Conservation (phyloP, 2,113 vertebrate genomes). For the Podiceps cristatus region DNA sequence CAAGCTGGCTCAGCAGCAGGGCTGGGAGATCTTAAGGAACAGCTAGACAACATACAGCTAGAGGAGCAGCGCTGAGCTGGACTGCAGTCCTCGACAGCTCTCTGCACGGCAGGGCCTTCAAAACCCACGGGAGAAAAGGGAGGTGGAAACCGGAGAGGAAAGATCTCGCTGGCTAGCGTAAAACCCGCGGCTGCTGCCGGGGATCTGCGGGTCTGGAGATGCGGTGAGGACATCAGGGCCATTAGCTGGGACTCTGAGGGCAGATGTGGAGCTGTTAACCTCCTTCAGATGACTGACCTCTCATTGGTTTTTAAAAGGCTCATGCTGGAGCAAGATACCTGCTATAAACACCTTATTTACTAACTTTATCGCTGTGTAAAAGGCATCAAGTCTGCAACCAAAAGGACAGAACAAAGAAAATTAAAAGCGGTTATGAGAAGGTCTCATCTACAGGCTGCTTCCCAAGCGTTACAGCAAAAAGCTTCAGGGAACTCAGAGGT, state of each 20-base stretch:
- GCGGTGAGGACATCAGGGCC: not conserved
- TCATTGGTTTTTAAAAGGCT: not conserved
- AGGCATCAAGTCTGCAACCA: not conserved
- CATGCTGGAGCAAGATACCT: not conserved
- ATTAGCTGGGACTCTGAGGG: not conserved
- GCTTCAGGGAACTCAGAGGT: not conserved
- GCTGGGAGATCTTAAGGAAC: not conserved
- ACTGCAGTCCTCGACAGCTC: not conserved
- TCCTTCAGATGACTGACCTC: rapidly evolving
- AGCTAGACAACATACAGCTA: not conserved
- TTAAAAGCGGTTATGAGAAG: not conserved
- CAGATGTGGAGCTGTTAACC: not conserved
- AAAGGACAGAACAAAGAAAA: not conserved
- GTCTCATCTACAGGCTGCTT: not conserved
- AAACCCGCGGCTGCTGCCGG: not conserved
- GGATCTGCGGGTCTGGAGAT: not conserved
- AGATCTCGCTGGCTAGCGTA: not conserved
- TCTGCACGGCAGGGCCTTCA: not conserved
- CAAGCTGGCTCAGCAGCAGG: not conserved
- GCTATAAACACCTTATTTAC: not conserved
- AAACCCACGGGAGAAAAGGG: not conserved
- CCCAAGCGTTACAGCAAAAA: not conserved
- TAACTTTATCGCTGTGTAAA: not conserved
- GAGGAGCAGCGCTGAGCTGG: rapidly evolving
- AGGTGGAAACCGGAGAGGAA: not conserved